A percentile compares a stretch with the other conserved stretches of the same genome.
Evolutionary conservation across 2,113 vertebrate species (phyloP).

Genomic region (Eulemur macaco): DNA sequence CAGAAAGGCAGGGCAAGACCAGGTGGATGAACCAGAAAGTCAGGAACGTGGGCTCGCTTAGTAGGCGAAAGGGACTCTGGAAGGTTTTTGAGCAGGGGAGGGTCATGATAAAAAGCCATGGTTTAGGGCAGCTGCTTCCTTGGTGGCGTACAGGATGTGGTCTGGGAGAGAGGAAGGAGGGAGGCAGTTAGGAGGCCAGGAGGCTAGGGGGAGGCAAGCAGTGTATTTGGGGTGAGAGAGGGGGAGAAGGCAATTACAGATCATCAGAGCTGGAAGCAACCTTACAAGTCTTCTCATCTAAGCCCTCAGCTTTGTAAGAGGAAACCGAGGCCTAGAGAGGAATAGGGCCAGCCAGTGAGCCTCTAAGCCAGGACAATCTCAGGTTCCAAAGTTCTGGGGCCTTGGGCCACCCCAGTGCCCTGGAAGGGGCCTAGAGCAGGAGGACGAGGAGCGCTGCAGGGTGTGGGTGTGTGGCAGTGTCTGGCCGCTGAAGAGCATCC

Average conservation of each 20-base stretch:
- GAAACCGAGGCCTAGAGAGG: not conserved
- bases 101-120: not conserved
- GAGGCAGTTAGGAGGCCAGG: not conserved
- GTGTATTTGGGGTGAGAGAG: not conserved
- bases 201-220: not conserved
- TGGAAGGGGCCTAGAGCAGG: not conserved
- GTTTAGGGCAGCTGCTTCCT: not conserved
- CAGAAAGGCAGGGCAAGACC: not conserved
- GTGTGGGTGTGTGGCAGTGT: too few species aligned
- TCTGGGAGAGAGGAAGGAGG: not conserved
- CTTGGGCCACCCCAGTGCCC: accelerated
- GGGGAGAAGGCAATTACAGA: not conserved
- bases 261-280: not conserved
- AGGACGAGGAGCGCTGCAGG: not conserved
- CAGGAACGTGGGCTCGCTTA: not conserved
- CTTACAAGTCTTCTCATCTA: not conserved
- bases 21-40: not conserved
- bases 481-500: not conserved
- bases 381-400: not conserved
- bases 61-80: not conserved
- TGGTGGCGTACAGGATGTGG: not conserved
- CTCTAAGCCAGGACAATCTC: not conserved
- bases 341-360: too few species aligned
- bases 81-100: not conserved
- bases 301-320: not conserved